phyloP scores from a whole-genome alignment of 1,140 invertebrate genomes.

The Diorhabda elongata region DNA sequence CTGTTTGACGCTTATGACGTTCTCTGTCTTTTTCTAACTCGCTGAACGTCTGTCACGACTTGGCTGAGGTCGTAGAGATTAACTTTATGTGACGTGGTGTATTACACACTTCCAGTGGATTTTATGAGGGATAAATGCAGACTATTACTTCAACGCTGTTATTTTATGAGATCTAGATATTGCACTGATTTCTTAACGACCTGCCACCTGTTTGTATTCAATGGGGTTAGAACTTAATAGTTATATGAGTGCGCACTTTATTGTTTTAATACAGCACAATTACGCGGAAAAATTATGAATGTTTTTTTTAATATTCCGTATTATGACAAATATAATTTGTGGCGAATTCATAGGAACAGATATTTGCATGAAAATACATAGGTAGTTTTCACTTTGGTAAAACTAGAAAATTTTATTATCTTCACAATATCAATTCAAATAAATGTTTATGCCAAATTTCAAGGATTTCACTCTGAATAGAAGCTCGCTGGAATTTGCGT shows the following conservation, averaged over 20 bases:
- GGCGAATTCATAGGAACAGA: too few relatives aligned
- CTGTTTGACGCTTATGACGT: slow-evolving; percentile 24
- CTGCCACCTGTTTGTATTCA: slow-evolving; percentile 1
- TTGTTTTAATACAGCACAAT: neutral
- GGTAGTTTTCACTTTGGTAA: too few relatives aligned
- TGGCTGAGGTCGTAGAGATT: slow-evolving; percentile 17
- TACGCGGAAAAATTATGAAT: neutral
- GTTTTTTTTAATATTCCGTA: too few relatives aligned
- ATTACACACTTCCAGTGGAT: slow-evolving; percentile 21
- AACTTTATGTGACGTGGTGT: slow-evolving; percentile 25
- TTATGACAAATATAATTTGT: too few relatives aligned
- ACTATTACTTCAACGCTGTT: slow-evolving; percentile 17
- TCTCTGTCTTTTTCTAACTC: slow-evolving; percentile 18
- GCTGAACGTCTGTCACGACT: slow-evolving; percentile 10
- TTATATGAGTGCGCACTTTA: neutral
- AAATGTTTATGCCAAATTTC: too few relatives aligned
- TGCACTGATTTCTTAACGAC: slow-evolving; percentile 20
- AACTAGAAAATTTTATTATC: too few relatives aligned
- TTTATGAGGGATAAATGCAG: slow-evolving; percentile 23
- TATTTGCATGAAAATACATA: too few relatives aligned
- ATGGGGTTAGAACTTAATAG: neutral
- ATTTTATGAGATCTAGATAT: slow-evolving; percentile 23
- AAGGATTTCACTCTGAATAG: too few relatives aligned
- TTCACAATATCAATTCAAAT: too few relatives aligned
- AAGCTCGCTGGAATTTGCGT: too few relatives aligned